phyloP scores from a whole-genome alignment of 2,888 invertebrate species.

The Hyppa rectilinea region DNA sequence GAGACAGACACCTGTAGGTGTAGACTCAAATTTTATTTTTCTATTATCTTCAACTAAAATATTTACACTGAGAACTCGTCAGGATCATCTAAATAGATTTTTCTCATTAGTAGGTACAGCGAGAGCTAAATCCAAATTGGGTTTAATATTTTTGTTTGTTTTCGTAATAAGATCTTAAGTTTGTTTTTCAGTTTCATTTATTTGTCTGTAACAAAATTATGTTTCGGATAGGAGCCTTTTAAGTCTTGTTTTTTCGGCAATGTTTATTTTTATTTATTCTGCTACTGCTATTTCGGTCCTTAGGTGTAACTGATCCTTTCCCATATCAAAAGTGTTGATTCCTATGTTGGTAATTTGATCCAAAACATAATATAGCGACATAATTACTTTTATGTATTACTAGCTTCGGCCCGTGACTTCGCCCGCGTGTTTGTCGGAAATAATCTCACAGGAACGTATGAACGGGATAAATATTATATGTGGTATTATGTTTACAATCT shows the following conservation, averaged over 20 bases:
- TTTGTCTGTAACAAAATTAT: background rate
- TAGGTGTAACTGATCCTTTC: background rate
- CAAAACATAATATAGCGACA: too few relatives aligned
- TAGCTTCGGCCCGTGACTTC: too few relatives aligned
- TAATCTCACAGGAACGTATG: too few relatives aligned
- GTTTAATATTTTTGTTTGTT: conserved; percentile 19
- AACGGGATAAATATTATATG: too few relatives aligned
- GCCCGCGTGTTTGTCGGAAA: too few relatives aligned
- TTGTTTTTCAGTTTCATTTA: conserved; percentile 12
- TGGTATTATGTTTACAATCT: too few relatives aligned
- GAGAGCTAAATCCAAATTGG: conserved; percentile 1
- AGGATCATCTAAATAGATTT: conserved; percentile 18
- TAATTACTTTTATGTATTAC: conserved; percentile 1
- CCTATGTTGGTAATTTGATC: too few relatives aligned
- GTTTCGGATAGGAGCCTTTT: background rate
- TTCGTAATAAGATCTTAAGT: background rate
- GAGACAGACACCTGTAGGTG: conserved; percentile 34
- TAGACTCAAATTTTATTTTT: conserved; percentile 22
- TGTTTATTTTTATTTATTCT: background rate
- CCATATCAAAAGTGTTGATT: background rate
- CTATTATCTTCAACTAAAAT: conserved; percentile 9
- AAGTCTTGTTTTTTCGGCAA: background rate
- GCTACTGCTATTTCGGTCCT: background rate
- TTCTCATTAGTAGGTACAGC: conserved; percentile 10
- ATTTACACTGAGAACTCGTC: conserved; percentile 7